Percentiles rank a stretch among this genome's conserved stretches.
Conservation (phyloP, 2,888 invertebrate genomes). For the Meghimatium bilineatum region DNA sequence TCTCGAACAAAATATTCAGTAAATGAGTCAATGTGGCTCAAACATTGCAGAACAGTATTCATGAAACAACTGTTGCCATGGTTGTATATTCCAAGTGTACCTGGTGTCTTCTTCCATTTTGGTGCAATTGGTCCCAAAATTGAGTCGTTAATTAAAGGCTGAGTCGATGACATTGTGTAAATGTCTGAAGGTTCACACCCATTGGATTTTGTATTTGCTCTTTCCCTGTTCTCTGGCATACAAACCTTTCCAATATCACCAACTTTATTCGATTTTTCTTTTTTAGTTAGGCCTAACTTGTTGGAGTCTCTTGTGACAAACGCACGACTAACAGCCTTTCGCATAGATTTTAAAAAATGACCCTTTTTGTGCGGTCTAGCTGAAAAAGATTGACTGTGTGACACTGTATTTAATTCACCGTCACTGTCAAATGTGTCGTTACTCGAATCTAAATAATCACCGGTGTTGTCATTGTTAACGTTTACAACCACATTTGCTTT, state of each 20-base stretch:
- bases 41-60: constrained; percentile 97
- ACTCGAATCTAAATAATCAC: background rate
- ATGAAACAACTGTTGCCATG: constrained; percentile 99
- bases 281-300: constrained; percentile 21
- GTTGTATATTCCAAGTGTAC: constrained; percentile 93
- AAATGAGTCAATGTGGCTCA: constrained; percentile 95
- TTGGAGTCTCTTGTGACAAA: constrained; percentile 48
- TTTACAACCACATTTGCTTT: constrained; percentile 18
- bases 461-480: constrained; percentile 6
- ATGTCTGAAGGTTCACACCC: constrained; percentile 18
- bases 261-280: constrained; percentile 26
- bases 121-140: constrained; percentile 47
- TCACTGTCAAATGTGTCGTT: constrained; percentile 45
- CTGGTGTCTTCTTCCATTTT: constrained; percentile 77
- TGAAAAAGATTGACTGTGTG: constrained; percentile 32
- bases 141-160: constrained; percentile 62
- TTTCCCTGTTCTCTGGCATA: constrained; percentile 39
- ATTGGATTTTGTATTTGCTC: background rate
- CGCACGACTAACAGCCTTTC: constrained; percentile 62
- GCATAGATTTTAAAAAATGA: constrained; percentile 65
- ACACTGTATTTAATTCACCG: constrained; percentile 37
- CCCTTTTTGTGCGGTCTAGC: constrained; percentile 48
- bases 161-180: constrained; percentile 53
- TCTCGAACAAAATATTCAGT: constrained; percentile 97
- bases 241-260: constrained; percentile 18